Base-by-base conservation (phyloP, 1,140 invertebrate genomes). In the Hyles euphorbiae region DNA sequence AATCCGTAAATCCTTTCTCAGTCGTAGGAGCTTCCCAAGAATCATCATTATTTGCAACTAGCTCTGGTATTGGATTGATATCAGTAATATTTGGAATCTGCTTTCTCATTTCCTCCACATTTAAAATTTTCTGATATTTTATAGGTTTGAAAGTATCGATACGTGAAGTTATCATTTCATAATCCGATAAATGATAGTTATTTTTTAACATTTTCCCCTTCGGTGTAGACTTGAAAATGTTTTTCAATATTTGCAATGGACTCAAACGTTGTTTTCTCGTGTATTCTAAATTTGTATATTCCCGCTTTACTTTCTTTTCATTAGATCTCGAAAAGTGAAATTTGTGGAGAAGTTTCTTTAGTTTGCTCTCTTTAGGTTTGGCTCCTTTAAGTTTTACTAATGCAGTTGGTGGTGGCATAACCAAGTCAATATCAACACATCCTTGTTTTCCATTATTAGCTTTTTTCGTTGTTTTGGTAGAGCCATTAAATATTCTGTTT, bases 191-290 rank as follows among this genome's bases (percentile, higher is more conserved):
- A 53, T 67, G 67, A 33, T 53, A 34, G 10, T 22, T 48, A 7
- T 40, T 32, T 7, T 61, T 59, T 11, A 45, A 34, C 32, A 46
- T 40, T 43, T 65, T 51, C 47, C 56, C 34, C 22, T 56, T 56
- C 3, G 60, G 36, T 58, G 40, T 65, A 7, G 57, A 52, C n/a
- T 47, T 63, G 64, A 77, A 74, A 11, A 78, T 70, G 58, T 72
- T 56, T 61, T 79, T 81, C 22, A 84, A 33, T 6, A 57, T 68
- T 32, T 79, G 79, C 12, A 84, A 68, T 36, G 76, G 70, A 61
- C 74, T 78, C 12, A 73, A 81, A 5, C 78, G 68, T 34, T 61
- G 60, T 34, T 53, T 50, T 58, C 66, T 67, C 36, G 8, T 40
- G 8, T 40, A 40, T 40, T 40, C 8, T 2, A 12, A 50, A n/a